A percentile compares a stretch with the other conserved stretches of the same genome.
Conservation (phyloP, 2,888 invertebrate species). For the Melolontha melolontha region DNA sequence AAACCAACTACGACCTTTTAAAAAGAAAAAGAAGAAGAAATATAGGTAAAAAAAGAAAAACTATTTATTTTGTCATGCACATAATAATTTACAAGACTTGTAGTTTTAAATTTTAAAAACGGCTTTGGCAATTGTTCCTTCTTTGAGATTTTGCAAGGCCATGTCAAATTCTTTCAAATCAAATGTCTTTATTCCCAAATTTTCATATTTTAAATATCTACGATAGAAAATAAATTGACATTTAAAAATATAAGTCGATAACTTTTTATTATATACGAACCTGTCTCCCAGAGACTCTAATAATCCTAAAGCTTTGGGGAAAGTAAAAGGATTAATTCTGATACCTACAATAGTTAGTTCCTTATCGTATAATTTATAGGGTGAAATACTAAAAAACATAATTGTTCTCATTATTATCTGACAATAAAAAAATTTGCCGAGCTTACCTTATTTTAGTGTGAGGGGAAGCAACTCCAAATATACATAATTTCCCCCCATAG, state of each 20-base stretch:
- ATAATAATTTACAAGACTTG: no score
- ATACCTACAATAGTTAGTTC: slow-evolving; percentile 75
- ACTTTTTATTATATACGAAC: slow-evolving; percentile 54
- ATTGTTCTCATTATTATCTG: slow-evolving; percentile 12
- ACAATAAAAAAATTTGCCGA: background rate
- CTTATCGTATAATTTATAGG: slow-evolving; percentile 72
- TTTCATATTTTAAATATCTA: slow-evolving; percentile 73
- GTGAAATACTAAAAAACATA: slow-evolving; percentile 66
- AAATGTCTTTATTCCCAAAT: slow-evolving; percentile 71
- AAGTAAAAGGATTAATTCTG: slow-evolving; percentile 76
- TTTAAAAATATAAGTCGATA: slow-evolving; percentile 3
- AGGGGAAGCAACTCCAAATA: slow-evolving; percentile 77
- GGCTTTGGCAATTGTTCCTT: slow-evolving; percentile 72
- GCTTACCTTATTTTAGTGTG: slow-evolving; percentile 63
- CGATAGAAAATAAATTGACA: slow-evolving; percentile 44
- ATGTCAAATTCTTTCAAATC: slow-evolving; percentile 68
- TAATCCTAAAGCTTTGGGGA: slow-evolving; percentile 73
- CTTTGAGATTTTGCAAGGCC: slow-evolving; percentile 69
- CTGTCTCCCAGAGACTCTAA: slow-evolving; percentile 74
- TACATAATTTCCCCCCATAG: slow-evolving; percentile 74
- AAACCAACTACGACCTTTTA: no score
- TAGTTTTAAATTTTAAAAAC: slow-evolving; percentile 67
- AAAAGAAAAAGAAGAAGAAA: no score
- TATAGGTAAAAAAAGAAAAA: no score
- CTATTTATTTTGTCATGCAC: no score